Evolutionary conservation across 1,140 invertebrate species (phyloP).

Genomic region (Goniozus legneri): DNA sequence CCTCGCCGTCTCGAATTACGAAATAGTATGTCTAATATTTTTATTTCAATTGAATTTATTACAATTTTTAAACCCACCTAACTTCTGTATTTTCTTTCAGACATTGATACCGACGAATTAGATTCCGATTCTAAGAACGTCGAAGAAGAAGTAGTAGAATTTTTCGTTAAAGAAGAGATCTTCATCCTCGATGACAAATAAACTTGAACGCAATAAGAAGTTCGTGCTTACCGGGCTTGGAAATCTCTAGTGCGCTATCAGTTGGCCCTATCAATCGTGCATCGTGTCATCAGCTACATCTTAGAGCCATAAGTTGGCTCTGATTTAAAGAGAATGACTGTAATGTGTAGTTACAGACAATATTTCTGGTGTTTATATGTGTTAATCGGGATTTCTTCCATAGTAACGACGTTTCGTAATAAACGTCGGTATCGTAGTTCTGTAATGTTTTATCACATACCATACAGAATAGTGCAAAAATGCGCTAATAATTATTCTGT

Average conservation of each 20-base stretch:
- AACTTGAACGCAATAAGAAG: constrained; percentile 6
- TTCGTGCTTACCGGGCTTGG: constrained; percentile 24
- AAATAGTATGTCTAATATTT: constrained; percentile 66
- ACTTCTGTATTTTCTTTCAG: constrained; percentile 59
- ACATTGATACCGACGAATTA: constrained; percentile 88
- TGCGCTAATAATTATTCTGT: constrained; percentile 18
- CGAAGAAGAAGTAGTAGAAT: constrained; percentile 94
- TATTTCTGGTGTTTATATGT: constrained; percentile 18
- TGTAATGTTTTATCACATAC: constrained; percentile 45
- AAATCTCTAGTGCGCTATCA: constrained; percentile 27
- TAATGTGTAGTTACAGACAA: constrained; percentile 20
- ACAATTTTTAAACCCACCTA: constrained; percentile 6
- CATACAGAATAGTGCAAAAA: constrained; percentile 40
- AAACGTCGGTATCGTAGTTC: constrained; percentile 30
- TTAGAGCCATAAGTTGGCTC: constrained; percentile 16
- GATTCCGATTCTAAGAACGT: constrained; percentile 82
- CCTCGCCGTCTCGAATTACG: constrained; percentile 77
- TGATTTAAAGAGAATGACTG: constrained; percentile 22
- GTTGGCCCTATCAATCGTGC: constrained; percentile 14
- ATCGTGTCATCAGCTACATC: constrained; percentile 16
- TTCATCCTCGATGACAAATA: constrained; percentile 67
- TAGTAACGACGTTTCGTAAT: constrained; percentile 11
- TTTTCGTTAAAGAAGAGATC: constrained; percentile 95
- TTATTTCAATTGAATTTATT: constrained; percentile 17
- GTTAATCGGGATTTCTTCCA: constrained; percentile 17